Conservation (phyloP, 2,888 invertebrate genomes). For the Cheilosia impressa region DNA sequence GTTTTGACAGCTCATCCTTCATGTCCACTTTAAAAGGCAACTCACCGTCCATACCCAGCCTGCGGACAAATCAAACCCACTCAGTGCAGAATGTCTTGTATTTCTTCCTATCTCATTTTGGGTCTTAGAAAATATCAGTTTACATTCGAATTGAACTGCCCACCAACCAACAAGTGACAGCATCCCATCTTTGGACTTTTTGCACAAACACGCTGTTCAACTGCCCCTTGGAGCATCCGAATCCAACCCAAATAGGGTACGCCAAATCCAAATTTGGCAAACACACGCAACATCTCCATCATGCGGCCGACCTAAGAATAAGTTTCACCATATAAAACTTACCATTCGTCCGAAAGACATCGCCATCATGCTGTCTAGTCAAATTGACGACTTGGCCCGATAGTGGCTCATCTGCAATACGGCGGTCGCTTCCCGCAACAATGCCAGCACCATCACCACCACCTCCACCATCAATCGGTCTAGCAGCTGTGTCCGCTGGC, state of each 20-base stretch:
- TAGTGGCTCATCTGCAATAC: slow-evolving; percentile 80
- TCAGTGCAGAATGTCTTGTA: not conserved
- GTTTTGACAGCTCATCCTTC: no score
- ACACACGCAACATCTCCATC: slow-evolving; percentile 70
- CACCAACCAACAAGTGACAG: slow-evolving; percentile 6
- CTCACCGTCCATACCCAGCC: not conserved
- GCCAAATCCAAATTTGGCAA: slow-evolving; percentile 54
- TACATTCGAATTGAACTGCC: slow-evolving; percentile 21
- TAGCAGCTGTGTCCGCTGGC: slow-evolving; percentile 28
- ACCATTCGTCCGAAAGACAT: slow-evolving; percentile 83
- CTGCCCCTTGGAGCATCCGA: slow-evolving; percentile 26
- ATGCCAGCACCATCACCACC: slow-evolving; percentile 13
- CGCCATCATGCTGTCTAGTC: slow-evolving; percentile 83
- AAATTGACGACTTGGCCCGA: slow-evolving; percentile 82
- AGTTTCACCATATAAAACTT: slow-evolving; percentile 75
- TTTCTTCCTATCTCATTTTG: not conserved
- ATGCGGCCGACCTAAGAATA: slow-evolving; percentile 18
- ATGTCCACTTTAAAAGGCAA: no score
- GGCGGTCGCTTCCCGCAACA: slow-evolving; percentile 51
- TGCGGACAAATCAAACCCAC: not conserved
- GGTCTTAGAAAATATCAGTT: slow-evolving; percentile 17
- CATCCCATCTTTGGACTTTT: not conserved
- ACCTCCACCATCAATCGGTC: slow-evolving; percentile 29
- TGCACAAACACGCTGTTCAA: slow-evolving; percentile 48
- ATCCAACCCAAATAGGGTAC: slow-evolving; percentile 37